Evolutionary conservation across 1,140 invertebrate species (phyloP), one percentile per base, ranked within the genome.

Genomic region (Aphaenogaster floridana): DNA sequence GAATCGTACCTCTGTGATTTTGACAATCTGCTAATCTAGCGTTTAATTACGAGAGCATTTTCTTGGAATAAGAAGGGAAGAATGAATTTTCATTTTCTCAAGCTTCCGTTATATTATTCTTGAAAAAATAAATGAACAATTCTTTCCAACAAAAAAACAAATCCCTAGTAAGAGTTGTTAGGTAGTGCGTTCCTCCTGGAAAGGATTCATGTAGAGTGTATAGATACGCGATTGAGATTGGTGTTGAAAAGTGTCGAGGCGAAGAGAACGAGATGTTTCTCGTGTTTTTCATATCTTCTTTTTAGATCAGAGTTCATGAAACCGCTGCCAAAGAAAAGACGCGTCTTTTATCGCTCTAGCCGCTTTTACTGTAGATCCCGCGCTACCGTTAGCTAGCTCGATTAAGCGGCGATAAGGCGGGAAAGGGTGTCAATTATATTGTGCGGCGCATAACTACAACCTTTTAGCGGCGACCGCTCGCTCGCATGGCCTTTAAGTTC

Each of bases 341-440:
- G 61, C 34, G 36, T 57, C n/a, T 79, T 66, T 78, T 39, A 39
- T 69, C 66, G 66, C 66, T 69, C 39, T 69, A 50, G 50, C 66
- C 36, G 48, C 66, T 71, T 81, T 81, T 71, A 59, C 64, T 28
- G 79, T 71, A 71, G 66, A 81, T 71, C 50, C 21, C 52, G 52
- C 79, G 52, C 50, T 71, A 57, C 79, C 79, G 66, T 81, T 81
- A 81, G 79, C 79, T 71, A 81, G 79, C 79, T 71, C 79, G 79
- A 81, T 71, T 81, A 81, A 81, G 66, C 66, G 64, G 52, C 79
- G 79, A 81, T 81, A 81, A 81, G 50, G 15, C 52, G 66, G 52
- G 79, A 81, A 79, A 71, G 52, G 79, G 79, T 81, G 66, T 68
- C 79, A 81, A 81, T 81, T 81, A 81, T 71, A 81, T 81, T 71